A percentile compares a stretch with the other conserved stretches of the same genome.
Conservation (phyloP, 2,888 invertebrate species). For the Dryadula phaetusa region DNA sequence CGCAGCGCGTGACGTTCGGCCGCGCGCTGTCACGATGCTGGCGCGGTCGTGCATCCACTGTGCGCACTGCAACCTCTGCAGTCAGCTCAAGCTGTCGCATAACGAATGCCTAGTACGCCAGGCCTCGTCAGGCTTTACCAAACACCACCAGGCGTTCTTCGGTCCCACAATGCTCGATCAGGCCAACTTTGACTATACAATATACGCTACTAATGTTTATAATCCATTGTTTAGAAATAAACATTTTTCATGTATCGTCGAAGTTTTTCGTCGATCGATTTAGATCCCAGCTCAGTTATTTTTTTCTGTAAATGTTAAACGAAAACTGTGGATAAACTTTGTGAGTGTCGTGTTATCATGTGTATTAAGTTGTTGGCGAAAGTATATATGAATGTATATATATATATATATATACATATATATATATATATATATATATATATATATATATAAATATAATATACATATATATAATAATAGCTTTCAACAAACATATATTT, state of each 20-base stretch:
- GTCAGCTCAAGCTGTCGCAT: neutral
- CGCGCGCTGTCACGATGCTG: constrained; percentile 23
- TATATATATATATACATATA: no score
- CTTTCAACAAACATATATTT: no score
- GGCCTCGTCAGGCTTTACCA: neutral
- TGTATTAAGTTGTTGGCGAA: no score
- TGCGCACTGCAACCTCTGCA: neutral
- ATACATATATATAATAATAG: no score
- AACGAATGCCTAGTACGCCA: neutral
- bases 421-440: no score
- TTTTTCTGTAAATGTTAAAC: no score
- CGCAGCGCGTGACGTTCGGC: constrained; percentile 34
- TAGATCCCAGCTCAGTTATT: no score
- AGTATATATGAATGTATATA: no score
- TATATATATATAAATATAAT: no score
- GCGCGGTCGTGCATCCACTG: constrained; percentile 17
- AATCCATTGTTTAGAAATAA: neutral
- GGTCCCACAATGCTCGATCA: neutral
- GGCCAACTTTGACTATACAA: neutral
- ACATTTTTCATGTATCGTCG: neutral
- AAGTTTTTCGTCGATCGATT: neutral
- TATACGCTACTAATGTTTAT: neutral
- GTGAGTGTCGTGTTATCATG: no score
- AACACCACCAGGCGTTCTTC: neutral
- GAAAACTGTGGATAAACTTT: no score